Base-by-base conservation (phyloP, 1,140 invertebrate genomes). In the Meloidogyne chitwoodi region DNA sequence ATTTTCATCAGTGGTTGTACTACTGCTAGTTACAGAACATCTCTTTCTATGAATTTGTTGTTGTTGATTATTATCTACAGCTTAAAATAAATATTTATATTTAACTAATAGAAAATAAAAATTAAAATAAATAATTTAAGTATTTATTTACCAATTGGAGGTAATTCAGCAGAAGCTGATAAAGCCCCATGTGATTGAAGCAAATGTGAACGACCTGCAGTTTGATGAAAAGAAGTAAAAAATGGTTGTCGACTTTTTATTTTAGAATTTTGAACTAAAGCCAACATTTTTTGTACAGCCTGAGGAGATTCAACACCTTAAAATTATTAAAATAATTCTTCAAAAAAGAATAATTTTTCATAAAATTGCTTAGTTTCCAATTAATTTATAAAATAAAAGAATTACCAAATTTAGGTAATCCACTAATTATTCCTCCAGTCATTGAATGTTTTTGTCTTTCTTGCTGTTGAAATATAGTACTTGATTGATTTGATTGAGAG, bases 291-390 rank as follows among this genome's bases (percentile, higher is more conserved):
- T 78, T 94, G 91, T 5, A 97, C 93, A 1, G 94, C 93, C 89
- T 97, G 94, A 4, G 95, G 95, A 29, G 94, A 96, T 34, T 94
- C 94, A 38, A 94, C 93, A 79, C 94, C 94, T 89, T 68, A 81
- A 8, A 56, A 56, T 56, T n/a, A n/a, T n/a, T 4, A 56, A 56
- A 56, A n/a, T n/a, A n/a, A 56, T n/a, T 56, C 72, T 75, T 67
- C 64, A 70, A 76, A 69, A 66, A 24, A 68, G 24, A 29, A 63
- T 29, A 69, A 64, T 11, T 79, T 48, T 27, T 14, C 4, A n/a
- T n/a, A n/a, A n/a, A n/a, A n/a, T n/a, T n/a, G n/a, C n/a, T n/a
- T 6, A 24, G 5, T n/a, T 19, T 29, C 16, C 12, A 19, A 62
- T 69, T n/a, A 68, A 29, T 56, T n/a, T 12, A 61, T 74, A 61